Evolutionary conservation across 1,140 invertebrate genomes (phyloP).

Genomic region (Danaus plexippus): DNA sequence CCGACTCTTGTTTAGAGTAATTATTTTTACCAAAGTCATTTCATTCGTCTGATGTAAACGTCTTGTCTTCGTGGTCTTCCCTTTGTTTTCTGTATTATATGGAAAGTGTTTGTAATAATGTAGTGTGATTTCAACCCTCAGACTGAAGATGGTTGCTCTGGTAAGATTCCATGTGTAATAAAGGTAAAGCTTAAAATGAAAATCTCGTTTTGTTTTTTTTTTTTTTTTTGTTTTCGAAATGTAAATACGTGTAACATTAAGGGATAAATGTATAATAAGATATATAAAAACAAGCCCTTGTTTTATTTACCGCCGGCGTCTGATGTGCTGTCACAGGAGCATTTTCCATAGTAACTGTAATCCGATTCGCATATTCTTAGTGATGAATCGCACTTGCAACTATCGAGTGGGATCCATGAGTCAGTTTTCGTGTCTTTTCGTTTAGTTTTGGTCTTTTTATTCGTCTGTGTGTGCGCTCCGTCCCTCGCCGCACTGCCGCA

Average conservation of each 20-base stretch:
- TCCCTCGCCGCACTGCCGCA: conserved; percentile 10
- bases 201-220: conserved; percentile 55
- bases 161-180: conserved; percentile 26
- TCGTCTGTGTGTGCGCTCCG: conserved; percentile 27
- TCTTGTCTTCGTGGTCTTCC: conserved; percentile 44
- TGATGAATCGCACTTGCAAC: background rate
- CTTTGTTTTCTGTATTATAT: conserved; percentile 33
- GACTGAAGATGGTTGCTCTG: conserved; percentile 37
- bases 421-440: conserved; percentile 12
- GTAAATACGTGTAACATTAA: conserved; percentile 64
- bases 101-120: too few species aligned
- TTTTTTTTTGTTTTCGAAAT: conserved; percentile 51
- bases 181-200: conserved; percentile 27
- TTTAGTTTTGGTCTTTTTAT: background rate
- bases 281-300: conserved; percentile 46
- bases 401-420: conserved; percentile 4
- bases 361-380: background rate
- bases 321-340: conserved; percentile 8
- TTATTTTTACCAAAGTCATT: conserved; percentile 58
- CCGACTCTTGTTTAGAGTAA: conserved; percentile 19
- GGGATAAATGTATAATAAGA: conserved; percentile 67
- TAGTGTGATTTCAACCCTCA: conserved; percentile 28
- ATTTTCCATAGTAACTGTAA: conserved; percentile 1
- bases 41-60: conserved; percentile 34
- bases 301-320: conserved; percentile 24